These are phyloP conservation scores for Hypomecis atomaria DNA, from an alignment of 2,888 invertebrate genomes.

Conservation along the genomic window DNA sequence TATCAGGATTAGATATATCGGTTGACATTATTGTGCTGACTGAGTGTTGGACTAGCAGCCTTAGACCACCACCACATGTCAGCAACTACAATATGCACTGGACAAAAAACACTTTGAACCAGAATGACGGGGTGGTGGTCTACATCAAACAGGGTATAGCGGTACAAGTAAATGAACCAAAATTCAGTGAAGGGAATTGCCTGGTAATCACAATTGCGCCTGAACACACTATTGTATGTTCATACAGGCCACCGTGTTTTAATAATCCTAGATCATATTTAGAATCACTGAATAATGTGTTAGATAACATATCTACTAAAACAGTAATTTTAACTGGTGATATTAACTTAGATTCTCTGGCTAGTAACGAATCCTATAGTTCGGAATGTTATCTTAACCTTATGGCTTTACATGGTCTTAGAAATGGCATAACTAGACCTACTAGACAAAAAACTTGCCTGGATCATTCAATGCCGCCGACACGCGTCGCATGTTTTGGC, in stretches of 20 bases:
- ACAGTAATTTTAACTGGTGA: not conserved
- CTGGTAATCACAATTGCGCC: not conserved
- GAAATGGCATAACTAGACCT: not conserved
- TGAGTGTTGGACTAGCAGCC: too few relatives aligned
- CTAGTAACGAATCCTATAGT: not conserved
- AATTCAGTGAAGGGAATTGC: not conserved
- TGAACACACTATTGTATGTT: not conserved
- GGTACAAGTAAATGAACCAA: too few relatives aligned
- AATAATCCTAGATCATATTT: not conserved
- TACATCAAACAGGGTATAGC: not conserved
- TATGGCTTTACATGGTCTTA: not conserved
- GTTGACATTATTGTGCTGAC: too few relatives aligned
- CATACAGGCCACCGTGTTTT: not conserved
- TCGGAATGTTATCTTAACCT: not conserved
- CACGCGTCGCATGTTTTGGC: too few relatives aligned
- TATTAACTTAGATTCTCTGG: not conserved
- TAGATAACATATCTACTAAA: not conserved
- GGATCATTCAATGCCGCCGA: not conserved
- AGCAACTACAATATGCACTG: not conserved
- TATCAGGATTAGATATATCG: too few relatives aligned
- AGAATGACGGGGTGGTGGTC: not conserved
- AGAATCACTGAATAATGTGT: not conserved
- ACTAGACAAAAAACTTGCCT: not conserved
- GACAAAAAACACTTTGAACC: not conserved
- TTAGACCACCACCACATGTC: too few relatives aligned